Conservation (phyloP, 2,888 invertebrate species). For the Diplazon laetatorius region DNA sequence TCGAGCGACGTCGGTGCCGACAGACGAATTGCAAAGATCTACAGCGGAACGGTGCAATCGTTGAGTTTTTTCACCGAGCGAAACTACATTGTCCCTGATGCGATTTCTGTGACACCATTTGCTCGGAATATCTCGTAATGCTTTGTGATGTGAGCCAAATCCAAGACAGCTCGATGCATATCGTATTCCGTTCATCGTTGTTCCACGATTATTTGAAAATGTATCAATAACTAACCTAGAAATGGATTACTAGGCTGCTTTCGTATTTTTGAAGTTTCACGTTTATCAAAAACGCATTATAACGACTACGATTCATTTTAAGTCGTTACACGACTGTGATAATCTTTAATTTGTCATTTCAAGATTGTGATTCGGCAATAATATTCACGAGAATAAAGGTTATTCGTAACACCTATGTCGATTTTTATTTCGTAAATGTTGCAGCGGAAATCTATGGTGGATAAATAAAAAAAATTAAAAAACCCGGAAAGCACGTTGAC, state of each 20-base stretch:
- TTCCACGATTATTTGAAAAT: not conserved
- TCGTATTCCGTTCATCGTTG: slow-evolving; percentile 55
- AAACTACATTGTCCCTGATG: not conserved
- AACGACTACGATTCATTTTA: not conserved
- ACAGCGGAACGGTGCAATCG: slow-evolving; percentile 10
- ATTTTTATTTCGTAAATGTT: not conserved
- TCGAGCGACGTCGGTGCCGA: not conserved
- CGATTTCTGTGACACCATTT: slow-evolving; percentile 19
- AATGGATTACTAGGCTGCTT: not conserved
- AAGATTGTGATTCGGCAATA: not conserved
- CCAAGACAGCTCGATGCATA: slow-evolving; percentile 40
- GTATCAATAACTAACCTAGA: not conserved
- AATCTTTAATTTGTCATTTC: not conserved
- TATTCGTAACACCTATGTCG: not conserved
- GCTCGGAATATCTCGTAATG: slow-evolving; percentile 39
- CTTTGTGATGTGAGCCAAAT: slow-evolving; percentile 24
- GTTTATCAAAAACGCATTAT: not conserved
- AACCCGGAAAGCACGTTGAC: too few species aligned
- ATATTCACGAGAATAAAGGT: not conserved
- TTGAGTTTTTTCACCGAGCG: not conserved
- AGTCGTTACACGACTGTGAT: too few species aligned
- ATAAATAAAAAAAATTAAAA: too few species aligned
- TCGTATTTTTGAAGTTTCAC: not conserved
- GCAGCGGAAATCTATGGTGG: too few species aligned
- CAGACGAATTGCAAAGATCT: not conserved